Evolutionary conservation across 2,888 invertebrate genomes (phyloP).

Genomic region (Plebejus melissa): DNA sequence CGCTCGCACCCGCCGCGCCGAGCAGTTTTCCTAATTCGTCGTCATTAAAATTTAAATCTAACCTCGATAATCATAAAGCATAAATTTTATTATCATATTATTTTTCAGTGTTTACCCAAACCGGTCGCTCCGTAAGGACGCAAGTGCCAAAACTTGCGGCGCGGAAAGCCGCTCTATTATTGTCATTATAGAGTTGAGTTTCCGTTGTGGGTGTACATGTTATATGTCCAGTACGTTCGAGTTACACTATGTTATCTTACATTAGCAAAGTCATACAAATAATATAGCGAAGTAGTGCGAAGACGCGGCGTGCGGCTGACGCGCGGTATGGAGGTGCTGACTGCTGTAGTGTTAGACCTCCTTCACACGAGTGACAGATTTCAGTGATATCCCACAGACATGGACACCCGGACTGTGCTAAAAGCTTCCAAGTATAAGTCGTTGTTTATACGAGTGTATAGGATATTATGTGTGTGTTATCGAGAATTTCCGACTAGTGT

Average conservation of each 20-base stretch:
- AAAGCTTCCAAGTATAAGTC: neutral
- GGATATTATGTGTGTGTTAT: neutral
- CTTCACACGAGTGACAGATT: conserved; percentile 20
- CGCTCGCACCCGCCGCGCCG: conserved; percentile 51
- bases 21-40: conserved; percentile 59
- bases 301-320: conserved; percentile 38
- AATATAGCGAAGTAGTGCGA: conserved; percentile 48
- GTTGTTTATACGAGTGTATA: neutral
- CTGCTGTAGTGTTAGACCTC: neutral
- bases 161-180: neutral
- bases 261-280: conserved; percentile 73
- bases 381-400: neutral
- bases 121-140: neutral
- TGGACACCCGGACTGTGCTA: neutral
- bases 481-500: neutral
- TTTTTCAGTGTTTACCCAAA: conserved; percentile 58
- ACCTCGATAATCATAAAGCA: conserved; percentile 40
- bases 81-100: conserved; percentile 43
- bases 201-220: conserved; percentile 32
- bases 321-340: conserved; percentile 25
- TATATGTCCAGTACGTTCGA: conserved; percentile 30
- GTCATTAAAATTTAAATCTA: conserved; percentile 45
- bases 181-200: conserved; percentile 35
- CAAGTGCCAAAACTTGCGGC: neutral
- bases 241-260: conserved; percentile 61